Conservation (phyloP, 2,797 vertebrate species). For the Vireo griseus region DNA sequence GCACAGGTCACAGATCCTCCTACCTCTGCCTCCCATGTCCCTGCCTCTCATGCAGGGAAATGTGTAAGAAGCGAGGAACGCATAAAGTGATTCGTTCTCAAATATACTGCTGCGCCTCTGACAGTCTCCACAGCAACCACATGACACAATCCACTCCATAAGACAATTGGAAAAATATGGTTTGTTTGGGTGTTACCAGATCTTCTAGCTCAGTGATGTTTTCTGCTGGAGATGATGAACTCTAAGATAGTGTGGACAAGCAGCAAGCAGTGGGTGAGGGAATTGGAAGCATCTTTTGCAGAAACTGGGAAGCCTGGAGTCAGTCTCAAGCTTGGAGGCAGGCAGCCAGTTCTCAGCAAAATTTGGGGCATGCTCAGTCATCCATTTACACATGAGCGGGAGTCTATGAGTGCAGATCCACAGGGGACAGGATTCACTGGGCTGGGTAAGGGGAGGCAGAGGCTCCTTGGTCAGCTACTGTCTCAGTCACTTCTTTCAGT, state of each 20-base stretch:
- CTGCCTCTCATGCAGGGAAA: not conserved
- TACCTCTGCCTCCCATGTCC: not conserved
- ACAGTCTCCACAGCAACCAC: constrained; percentile 23
- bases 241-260: fast-evolving
- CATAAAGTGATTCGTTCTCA: not conserved
- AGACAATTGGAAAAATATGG: not conserved
- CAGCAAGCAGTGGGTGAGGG: fast-evolving
- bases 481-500: not conserved
- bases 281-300: not conserved
- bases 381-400: fast-evolving
- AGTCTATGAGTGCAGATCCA: not conserved
- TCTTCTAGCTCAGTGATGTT: not conserved
- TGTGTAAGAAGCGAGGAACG: constrained; percentile 18
- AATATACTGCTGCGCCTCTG: not conserved
- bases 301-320: not conserved
- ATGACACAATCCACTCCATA: fast-evolving
- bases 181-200: not conserved
- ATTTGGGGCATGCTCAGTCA: not conserved
- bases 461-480: not conserved
- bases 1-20: not conserved
- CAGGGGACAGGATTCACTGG: not conserved
- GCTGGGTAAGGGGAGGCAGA: not conserved
- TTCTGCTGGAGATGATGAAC: not conserved
- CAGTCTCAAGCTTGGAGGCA: not conserved
- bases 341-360: not conserved